Conservation (phyloP, 2,797 vertebrate species). For the Morelia viridis region DNA sequence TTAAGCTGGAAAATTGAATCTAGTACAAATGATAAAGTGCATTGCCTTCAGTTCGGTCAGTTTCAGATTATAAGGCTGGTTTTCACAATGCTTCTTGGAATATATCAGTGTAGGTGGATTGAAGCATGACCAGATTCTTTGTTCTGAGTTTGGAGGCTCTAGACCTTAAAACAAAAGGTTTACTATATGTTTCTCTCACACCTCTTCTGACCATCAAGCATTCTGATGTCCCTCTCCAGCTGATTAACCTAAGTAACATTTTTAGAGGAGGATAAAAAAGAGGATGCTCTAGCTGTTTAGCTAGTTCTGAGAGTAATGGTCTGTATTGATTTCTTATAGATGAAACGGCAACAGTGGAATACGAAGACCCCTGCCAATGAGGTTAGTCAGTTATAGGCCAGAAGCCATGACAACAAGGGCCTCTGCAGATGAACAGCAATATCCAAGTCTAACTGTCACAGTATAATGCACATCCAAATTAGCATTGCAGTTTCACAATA, state of each 20-base stretch:
- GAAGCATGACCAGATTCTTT: background rate
- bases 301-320: background rate
- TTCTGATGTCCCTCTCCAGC: background rate
- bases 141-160: background rate
- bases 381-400: background rate
- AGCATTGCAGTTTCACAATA: too few species aligned
- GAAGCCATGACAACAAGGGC: background rate
- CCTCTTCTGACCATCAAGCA: background rate
- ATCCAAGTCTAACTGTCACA: too few species aligned
- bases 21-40: too few species aligned
- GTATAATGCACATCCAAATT: too few species aligned
- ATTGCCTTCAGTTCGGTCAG: background rate
- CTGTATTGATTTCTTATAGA: background rate
- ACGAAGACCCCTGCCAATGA: background rate
- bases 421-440: too few species aligned
- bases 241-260: background rate
- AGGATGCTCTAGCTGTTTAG: background rate
- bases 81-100: background rate
- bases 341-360: background rate
- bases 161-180: background rate
- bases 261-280: background rate
- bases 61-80: background rate
- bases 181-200: background rate
- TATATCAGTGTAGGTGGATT: background rate
- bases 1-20: background rate